Base-by-base conservation (phyloP, 1,140 invertebrate genomes). In the Homalodisca vitripennis region DNA sequence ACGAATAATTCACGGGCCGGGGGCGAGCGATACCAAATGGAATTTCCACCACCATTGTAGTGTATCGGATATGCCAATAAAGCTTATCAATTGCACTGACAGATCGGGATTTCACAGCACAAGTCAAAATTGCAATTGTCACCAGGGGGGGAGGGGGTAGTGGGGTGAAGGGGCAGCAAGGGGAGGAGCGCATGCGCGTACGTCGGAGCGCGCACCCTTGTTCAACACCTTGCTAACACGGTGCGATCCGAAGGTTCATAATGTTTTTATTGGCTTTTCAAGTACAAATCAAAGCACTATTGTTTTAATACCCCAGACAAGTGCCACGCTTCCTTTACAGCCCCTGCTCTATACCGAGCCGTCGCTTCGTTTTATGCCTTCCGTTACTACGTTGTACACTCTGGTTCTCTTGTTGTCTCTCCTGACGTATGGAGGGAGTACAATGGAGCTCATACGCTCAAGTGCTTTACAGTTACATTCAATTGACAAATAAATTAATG, bases 241-340 rank as follows among this genome's bases (percentile, higher is more conserved):
- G 22, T 60, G 55, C 27, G 26, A 60, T 60, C 55, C 55, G 24
- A 29, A 60, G 24, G 55, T 60, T 60, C 55, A 60, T 60, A 60
- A 60, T 60, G 55, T 60, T 60, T 60, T 60, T 60, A 60, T 60
- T 60, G 55, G 55, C 26, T 60, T 60, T 60, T 60, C 55, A 60
- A 60, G 55, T 27, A 29, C 55, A 60, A 60, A 60, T 60, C 55
- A 60, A 60, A 60, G 55, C 12, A 53, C 48, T 24, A 60, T 60
- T 60, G 55, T 60, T 60, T 60, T 24, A 29, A 60, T n/a, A 26
- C 55, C 22, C 6, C 55, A 60, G 55, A 60, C 55, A 60, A 60
- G 24, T 60, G 55, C n/a, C n/a, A 6, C 55, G 14, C 26, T 60
- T 27, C 48, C 48, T 53, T 53, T 6, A 10, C n/a, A n/a, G n/a